Percentiles rank a stretch among this genome's conserved stretches.
phyloP scores from a whole-genome alignment of 2,797 vertebrate genomes.

The Darevskia mixta region DNA sequence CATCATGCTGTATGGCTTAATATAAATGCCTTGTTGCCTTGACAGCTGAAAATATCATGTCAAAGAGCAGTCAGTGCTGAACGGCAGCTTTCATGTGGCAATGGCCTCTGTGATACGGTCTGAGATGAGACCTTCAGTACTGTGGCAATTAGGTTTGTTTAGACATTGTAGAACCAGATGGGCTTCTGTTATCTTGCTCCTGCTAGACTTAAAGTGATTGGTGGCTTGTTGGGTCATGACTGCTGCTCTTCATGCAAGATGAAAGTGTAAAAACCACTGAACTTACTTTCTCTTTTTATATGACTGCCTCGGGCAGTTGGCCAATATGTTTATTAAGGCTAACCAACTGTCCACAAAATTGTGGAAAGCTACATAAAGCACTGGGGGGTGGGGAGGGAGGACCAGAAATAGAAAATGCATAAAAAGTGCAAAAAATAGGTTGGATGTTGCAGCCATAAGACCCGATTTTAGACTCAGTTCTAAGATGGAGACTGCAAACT shows the following conservation, averaged over 20 bases:
- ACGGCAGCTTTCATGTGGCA: not conserved
- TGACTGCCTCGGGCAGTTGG: not conserved
- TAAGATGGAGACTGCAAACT: no score
- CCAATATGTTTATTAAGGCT: no score
- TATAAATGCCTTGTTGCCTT: constrained; percentile 12
- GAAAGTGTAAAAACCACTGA: not conserved
- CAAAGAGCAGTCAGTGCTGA: fast-evolving
- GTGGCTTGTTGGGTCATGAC: not conserved
- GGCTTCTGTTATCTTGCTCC: not conserved
- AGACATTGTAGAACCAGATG: not conserved
- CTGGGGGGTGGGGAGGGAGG: no score
- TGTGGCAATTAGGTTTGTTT: constrained; percentile 43
- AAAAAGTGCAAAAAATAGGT: no score
- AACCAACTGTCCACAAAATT: no score
- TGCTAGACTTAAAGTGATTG: not conserved
- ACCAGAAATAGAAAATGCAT: no score
- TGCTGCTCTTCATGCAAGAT: not conserved
- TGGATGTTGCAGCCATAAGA: no score
- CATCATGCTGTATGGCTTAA: constrained; percentile 7
- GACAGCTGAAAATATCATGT: not conserved
- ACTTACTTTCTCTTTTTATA: not conserved
- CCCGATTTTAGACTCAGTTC: no score
- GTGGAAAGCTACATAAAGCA: no score
- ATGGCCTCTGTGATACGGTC: not conserved
- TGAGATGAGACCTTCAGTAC: constrained; percentile 52